phyloP scores from a whole-genome alignment of 37 sponge, comb jelly and placozoan species.

The Theonella swinhoei region DNA sequence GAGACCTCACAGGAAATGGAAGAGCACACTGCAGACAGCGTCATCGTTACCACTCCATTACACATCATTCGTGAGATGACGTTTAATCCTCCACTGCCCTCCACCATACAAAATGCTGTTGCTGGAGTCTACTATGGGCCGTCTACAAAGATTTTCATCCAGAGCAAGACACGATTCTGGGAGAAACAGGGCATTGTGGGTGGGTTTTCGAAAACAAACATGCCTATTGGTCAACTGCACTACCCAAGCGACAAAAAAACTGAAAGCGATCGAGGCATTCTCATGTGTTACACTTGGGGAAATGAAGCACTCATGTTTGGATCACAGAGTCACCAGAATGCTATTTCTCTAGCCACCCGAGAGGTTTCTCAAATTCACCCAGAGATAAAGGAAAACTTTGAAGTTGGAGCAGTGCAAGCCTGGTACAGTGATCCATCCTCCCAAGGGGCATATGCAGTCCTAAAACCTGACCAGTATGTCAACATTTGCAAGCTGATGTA shows the following conservation, averaged over 20 bases:
- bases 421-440: conserved; percentile 42
- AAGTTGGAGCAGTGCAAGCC: conserved; percentile 43
- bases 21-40: not conserved
- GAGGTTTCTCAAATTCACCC: conserved; percentile 42
- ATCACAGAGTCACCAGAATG: conserved; percentile 15
- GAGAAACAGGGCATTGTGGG: conserved; percentile 27
- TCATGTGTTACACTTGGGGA: conserved; percentile 51
- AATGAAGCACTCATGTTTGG: conserved; percentile 52
- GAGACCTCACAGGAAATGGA: not conserved
- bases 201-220: conserved; percentile 36
- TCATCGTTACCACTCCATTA: conserved; percentile 34
- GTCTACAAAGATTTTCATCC: conserved; percentile 55
- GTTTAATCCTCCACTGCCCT: conserved; percentile 28
- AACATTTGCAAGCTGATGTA: conserved; percentile 3
- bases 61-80: conserved; percentile 34
- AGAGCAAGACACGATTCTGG: conserved; percentile 51
- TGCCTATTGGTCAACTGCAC: conserved; percentile 53
- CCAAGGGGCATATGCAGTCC: conserved; percentile 35
- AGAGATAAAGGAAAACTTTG: conserved; percentile 42
- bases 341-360: conserved; percentile 30
- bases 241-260: conserved; percentile 31
- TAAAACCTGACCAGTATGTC: conserved; percentile 26
- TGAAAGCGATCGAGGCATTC: conserved; percentile 43
- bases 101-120: conserved; percentile 13
- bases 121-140: conserved; percentile 23